Evolutionary conservation across 2,888 invertebrate genomes (phyloP), one percentile per base, ranked within the genome.

Genomic region (Hypena proboscidalis): DNA sequence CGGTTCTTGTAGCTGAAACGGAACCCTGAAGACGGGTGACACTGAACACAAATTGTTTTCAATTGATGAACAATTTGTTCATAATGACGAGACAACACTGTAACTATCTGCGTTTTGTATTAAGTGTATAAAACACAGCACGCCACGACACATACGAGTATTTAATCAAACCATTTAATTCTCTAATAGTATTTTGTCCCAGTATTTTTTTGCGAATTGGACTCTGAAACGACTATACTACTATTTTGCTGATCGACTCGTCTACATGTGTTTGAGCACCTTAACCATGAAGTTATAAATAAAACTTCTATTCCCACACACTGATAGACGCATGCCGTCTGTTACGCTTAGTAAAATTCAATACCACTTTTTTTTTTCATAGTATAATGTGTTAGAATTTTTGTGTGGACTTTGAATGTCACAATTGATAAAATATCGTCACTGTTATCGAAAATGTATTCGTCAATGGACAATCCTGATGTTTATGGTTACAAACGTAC

Each of bases 1-100:
- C 20, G 20, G 22, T 36, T 32, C 19, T 10, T 4, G 14, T 11
- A 4, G n/a, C 23, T 8, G 17, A 43, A 33, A 51, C 22, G 25
- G 35, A 36, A 22, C 41, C 32, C 25, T 19, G 35, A 31, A 11
- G 22, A 21, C 9, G 11, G 22, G 37, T 39, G 58, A 45, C 48
- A 62, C 45, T 58, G 51, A 55, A 49, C 50, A 34, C 26, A 14
- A 53, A 59, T 60, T 68, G 52, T 38, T 42, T 40, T 60, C 50
- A 66, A 58, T 60, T 57, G 53, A 49, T 45, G 33, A 30, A 38
- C 37, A 31, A 35, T 49, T n/a, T 58, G 23, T 30, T 43, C 25
- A 36, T 33, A 26, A 38, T 20, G 25, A 21, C 27, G 38, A 15
- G 22, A 37, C 23, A 30, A 21, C 50, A 29, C 39, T 10, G 13